These are phyloP conservation scores for Tenthredo livida DNA, from an alignment of 2,888 invertebrate species.

Conservation along the genomic window DNA sequence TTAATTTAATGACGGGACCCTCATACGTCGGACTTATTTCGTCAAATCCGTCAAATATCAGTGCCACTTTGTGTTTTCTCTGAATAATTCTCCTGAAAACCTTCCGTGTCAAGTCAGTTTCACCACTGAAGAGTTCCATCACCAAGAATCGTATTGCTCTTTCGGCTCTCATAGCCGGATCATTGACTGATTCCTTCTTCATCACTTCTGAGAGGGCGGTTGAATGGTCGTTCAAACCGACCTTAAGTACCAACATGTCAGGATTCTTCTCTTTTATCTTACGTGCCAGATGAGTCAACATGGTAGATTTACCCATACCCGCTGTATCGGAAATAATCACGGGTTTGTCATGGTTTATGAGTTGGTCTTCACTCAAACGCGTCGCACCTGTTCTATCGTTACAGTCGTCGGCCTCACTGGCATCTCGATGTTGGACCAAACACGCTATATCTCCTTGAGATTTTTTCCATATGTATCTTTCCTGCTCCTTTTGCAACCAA, in stretches of 20 bases:
- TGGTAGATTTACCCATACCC: background rate
- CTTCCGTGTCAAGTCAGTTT: too few relatives aligned
- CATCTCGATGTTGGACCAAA: background rate
- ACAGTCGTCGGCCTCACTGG: background rate
- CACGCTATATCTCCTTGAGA: background rate
- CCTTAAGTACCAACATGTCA: background rate
- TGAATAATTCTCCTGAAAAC: background rate
- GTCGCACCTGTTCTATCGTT: background rate
- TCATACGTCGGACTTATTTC: background rate
- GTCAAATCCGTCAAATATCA: slow-evolving; percentile 7
- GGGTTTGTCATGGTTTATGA: background rate
- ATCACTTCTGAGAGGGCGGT: background rate
- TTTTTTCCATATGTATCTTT: background rate
- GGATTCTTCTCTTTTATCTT: background rate
- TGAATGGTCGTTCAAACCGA: background rate
- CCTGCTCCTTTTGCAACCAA: background rate
- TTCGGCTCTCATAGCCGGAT: background rate
- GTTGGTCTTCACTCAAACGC: background rate
- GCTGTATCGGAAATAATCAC: background rate
- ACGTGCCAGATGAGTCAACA: background rate
- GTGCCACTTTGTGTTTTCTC: background rate
- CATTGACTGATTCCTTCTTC: background rate
- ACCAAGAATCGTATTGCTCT: background rate
- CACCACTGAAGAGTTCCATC: background rate
- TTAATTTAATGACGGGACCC: background rate